These are phyloP conservation scores for Gasteruption jaculator DNA, from an alignment of 2,888 invertebrate species.

Conservation along the genomic window DNA sequence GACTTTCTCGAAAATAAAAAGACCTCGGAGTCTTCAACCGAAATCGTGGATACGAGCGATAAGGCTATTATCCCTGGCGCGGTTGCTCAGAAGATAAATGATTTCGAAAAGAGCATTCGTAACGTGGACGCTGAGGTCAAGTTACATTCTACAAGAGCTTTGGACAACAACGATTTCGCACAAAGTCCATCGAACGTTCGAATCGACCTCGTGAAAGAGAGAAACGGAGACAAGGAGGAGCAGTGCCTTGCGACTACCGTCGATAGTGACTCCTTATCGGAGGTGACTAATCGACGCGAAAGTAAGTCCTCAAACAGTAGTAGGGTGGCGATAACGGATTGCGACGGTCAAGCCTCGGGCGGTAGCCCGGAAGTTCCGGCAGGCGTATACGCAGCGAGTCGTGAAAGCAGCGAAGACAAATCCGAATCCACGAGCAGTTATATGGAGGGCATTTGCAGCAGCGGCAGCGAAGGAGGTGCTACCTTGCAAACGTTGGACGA, in stretches of 20 bases:
- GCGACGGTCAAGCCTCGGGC: background rate
- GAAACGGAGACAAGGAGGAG: too few species aligned
- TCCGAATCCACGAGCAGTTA: conserved; percentile 31
- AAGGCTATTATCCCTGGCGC: conserved; percentile 23
- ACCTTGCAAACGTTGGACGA: conserved; percentile 18
- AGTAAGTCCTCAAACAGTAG: too few species aligned
- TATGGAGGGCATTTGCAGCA: conserved; percentile 25
- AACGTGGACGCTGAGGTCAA: too few species aligned
- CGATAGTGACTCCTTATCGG: too few species aligned
- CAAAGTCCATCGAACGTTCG: too few species aligned
- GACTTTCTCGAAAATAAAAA: conserved; percentile 22
- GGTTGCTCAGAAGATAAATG: conserved; percentile 30
- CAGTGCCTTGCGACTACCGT: too few species aligned
- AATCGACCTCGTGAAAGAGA: too few species aligned
- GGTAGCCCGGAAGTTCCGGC: background rate
- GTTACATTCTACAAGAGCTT: too few species aligned
- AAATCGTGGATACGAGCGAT: conserved; percentile 21
- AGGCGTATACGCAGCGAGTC: background rate
- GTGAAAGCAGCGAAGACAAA: conserved; percentile 32
- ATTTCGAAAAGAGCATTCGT: conserved; percentile 29
- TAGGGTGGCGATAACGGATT: too few species aligned
- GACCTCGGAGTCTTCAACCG: conserved; percentile 23
- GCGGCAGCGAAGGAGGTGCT: conserved; percentile 28
- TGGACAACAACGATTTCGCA: too few species aligned
- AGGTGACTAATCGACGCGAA: too few species aligned